A percentile compares a stretch with the other conserved stretches of the same genome.
Evolutionary conservation across 2,113 vertebrate genomes (phyloP).

Genomic region (Hiodon tergisus): DNA sequence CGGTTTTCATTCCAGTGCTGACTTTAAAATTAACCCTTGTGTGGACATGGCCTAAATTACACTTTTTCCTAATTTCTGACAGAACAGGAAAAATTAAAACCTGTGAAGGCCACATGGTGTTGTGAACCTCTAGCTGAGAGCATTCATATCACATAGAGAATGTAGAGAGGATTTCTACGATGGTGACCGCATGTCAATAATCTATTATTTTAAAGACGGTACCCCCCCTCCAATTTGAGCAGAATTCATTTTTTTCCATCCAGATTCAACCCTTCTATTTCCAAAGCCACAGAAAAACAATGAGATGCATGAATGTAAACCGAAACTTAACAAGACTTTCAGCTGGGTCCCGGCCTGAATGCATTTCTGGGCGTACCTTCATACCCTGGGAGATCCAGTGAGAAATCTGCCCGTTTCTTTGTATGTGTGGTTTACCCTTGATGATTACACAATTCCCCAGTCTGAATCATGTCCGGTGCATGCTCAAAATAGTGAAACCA

Average conservation of each 20-base stretch:
- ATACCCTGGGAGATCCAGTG: slow-evolving; percentile 23
- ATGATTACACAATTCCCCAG: slow-evolving; percentile 38
- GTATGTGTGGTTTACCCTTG: slow-evolving; percentile 16
- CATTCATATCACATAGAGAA: background rate
- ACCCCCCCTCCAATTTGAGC: background rate
- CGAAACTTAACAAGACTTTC: slow-evolving; percentile 20
- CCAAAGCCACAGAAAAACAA: slow-evolving; percentile 1
- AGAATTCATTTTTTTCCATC: slow-evolving; percentile 13
- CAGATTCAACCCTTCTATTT: slow-evolving; percentile 5
- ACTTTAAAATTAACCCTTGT: background rate
- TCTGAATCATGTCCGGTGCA: slow-evolving; percentile 41
- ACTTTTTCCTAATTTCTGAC: background rate
- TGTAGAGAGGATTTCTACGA: background rate
- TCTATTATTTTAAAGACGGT: background rate
- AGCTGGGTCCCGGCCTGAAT: background rate
- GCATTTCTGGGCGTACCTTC: background rate
- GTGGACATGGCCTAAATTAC: background rate
- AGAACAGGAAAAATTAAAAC: background rate
- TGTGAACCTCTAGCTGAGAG: background rate
- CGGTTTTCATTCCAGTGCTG: background rate
- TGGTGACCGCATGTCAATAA: background rate
- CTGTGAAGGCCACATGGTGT: background rate
- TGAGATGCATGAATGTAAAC: background rate
- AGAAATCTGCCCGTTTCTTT: background rate
- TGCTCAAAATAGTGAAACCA: slow-evolving; percentile 40